Evolutionary conservation across 2,797 vertebrate species (phyloP), one percentile per base, ranked within the genome.

Genomic region (Anomalospiza imberbis): DNA sequence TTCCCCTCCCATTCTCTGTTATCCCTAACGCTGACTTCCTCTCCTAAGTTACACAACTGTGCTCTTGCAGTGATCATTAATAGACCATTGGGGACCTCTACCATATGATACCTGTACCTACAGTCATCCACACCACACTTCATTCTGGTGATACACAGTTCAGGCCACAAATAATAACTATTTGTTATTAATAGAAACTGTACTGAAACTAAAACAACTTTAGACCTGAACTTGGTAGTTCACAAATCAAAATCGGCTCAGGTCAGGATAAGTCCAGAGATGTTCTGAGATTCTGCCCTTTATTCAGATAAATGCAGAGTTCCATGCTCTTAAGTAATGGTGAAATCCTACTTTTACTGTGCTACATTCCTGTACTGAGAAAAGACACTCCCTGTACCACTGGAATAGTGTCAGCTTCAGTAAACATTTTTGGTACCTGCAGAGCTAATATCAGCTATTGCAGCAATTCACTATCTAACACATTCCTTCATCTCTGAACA

Each of bases 401-500:
- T 40, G 32, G 8, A 80, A 67, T 6, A 66, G 9, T 9, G 11
- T 88, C 79, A 77, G 3, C 44, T 51, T 76, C 55, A 44, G 22
- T 13, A 32, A 77, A 19, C 3, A 3, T 42, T 44, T 71, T 66
- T 71, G 55, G 36, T 86, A 55, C 32, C 44, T 26, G 40, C 29
- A 58, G 34, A 85, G 31, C 15, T 66, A 10, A n/a, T 53, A 75
- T 2, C 28, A 60, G n/a, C 38, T 87, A 29, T 1, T 66, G 18
- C 19, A 54, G 32, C 38, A 62, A 14, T 38, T 44, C 2, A 2
- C 60, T 21, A 21, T 57, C 26, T 17, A 44, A 13, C 6, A 9
- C 0, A 0, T 55, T 32, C 0, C 0, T 58, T 80, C 16, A 26
- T 67, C 50, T 48, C 42, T 50, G 54, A 38, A 47, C 36, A 71